Base-by-base conservation (phyloP, 2,888 invertebrate genomes). In the Nomada lathburiana region DNA sequence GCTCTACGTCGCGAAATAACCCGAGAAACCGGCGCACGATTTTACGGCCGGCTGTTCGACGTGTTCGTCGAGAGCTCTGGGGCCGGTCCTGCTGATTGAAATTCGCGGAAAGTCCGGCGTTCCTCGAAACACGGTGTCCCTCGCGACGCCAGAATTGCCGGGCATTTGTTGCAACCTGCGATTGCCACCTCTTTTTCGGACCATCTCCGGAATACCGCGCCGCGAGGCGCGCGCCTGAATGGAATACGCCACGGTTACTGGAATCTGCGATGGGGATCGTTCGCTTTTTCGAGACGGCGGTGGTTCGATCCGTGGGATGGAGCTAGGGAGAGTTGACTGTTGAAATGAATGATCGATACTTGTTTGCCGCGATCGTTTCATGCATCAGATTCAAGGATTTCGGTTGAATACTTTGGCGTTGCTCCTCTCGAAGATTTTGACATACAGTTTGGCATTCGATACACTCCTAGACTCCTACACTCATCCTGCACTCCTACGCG, bases 31-130 rank as follows among this genome's bases (percentile, higher is more conserved):
- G 0, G 44, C 20, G 44, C 55, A 55, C 53, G 16, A 50, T 67
- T 77, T 80, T 76, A 80, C 47, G 60, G 26, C 2, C 76, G 26
- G 9, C 47, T 20, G 60, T 63, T 47, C 16, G 29, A 16, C 60
- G 60, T 9, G 23, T 26, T 65, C 69, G 29, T 13, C 69, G 79
- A 64, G 59, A 79, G 50, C 57, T 44, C 1, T 18, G 52, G 18
- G 67, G n/a, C 59, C 42, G 68, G 10, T 13, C 23, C 9, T 11
- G 26, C 50, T 80, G 80, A 80, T 80, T 76, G 80, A 80, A 80
- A 80, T 76, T 80, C 79, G 79, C 69, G 69, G 69, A 69, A 70
- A 75, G 44, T 70, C 68, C 74, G 59, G 29, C 42, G 55, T 52
- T 26, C 29, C 42, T n/a, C 68, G 68, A 60, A 23, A 23, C 62